Conservation (phyloP, 1,140 invertebrate genomes). For the Macrocentrus cingulum region DNA sequence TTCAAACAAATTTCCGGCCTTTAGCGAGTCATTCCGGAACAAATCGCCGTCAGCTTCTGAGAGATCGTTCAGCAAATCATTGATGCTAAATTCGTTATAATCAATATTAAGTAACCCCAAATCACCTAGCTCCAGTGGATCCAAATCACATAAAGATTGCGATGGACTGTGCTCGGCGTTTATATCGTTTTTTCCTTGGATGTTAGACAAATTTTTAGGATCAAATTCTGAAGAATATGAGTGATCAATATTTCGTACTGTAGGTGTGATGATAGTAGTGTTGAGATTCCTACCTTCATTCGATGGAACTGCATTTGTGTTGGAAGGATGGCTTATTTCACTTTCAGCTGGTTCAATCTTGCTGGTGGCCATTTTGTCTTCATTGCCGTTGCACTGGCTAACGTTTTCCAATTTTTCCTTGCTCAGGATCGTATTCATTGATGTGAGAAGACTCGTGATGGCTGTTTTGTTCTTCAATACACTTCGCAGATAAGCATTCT, state of each 20-base stretch:
- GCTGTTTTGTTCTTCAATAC: slow-evolving; percentile 59
- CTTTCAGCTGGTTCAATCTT: not conserved
- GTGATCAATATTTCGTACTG: not conserved
- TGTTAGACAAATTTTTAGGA: slow-evolving; percentile 7
- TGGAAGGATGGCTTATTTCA: not conserved
- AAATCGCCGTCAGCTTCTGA: slow-evolving; percentile 30
- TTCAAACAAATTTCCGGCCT: slow-evolving; percentile 33
- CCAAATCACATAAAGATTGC: not conserved
- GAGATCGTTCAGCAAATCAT: slow-evolving; percentile 13
- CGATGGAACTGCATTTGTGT: too few species aligned
- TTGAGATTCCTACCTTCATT: not conserved
- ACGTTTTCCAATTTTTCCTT: not conserved
- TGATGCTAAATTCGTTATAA: not conserved
- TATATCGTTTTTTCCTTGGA: not conserved
- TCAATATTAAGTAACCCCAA: not conserved
- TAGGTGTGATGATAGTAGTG: not conserved
- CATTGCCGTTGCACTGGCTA: not conserved
- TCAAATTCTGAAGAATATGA: not conserved
- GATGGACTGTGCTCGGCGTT: not conserved
- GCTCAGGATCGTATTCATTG: slow-evolving; percentile 45
- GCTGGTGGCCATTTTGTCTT: not conserved
- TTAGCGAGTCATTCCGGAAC: slow-evolving; percentile 15
- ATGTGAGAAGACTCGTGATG: slow-evolving; percentile 54
- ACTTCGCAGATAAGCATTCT: slow-evolving; percentile 59
- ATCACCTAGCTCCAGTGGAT: not conserved